A percentile compares a stretch with the other conserved stretches of the same genome.
Conservation (phyloP, 2,888 invertebrate genomes). For the Gastracanthus pulcherrimus region DNA sequence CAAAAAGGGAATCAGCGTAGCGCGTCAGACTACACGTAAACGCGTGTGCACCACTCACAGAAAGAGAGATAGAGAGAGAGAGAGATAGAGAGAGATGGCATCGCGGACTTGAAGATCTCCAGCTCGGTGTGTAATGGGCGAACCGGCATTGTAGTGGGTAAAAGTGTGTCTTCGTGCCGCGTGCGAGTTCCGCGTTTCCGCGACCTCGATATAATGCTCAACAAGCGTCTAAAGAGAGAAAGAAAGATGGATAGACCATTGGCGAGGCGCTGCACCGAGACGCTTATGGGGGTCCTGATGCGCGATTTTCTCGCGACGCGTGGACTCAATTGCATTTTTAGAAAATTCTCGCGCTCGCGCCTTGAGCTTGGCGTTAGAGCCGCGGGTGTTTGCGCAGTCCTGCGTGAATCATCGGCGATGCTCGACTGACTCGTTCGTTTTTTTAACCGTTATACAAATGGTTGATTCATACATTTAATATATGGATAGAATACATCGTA, state of each 20-base stretch:
- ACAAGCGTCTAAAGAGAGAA: not conserved
- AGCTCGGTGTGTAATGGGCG: slow-evolving; percentile 61
- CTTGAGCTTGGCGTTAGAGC: too few species aligned
- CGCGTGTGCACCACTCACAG: not conserved
- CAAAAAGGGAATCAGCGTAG: slow-evolving; percentile 59
- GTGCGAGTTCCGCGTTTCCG: slow-evolving; percentile 74
- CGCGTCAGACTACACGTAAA: slow-evolving; percentile 8
- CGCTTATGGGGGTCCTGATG: not conserved
- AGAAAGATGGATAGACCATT: not conserved
- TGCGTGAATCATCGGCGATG: not conserved
- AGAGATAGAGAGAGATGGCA: slow-evolving; percentile 62
- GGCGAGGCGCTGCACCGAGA: not conserved
- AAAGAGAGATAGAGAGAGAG: slow-evolving; percentile 60
- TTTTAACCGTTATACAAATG: not conserved
- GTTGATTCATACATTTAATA: too few species aligned
- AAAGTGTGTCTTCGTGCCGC: slow-evolving; percentile 76
- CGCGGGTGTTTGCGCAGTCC: too few species aligned
- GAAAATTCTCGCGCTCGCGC: not conserved
- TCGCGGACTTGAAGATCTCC: slow-evolving; percentile 34
- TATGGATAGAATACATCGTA: too few species aligned
- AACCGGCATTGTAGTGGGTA: slow-evolving; percentile 70
- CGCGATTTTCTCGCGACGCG: slow-evolving; percentile 29
- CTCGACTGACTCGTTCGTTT: not conserved
- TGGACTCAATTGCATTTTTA: slow-evolving; percentile 37
- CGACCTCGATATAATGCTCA: slow-evolving; percentile 72